Evolutionary conservation across 2,888 invertebrate genomes (phyloP).

Genomic region (Pammene aurita): DNA sequence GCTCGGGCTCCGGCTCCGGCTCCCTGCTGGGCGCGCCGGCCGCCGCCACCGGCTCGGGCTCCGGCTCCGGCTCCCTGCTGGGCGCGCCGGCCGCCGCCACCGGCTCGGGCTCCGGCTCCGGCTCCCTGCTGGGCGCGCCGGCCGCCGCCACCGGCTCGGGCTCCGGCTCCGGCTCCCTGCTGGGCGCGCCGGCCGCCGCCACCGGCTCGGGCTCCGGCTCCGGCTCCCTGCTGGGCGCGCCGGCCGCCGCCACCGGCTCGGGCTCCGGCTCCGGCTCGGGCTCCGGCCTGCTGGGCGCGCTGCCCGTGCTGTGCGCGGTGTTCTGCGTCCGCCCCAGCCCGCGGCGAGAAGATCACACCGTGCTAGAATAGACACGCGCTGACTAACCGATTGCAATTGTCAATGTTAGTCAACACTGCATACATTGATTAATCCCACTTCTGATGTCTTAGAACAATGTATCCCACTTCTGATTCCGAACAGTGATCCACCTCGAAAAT

Average conservation of each 20-base stretch:
- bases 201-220: constrained; percentile 47
- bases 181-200: constrained; percentile 66
- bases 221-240: too few relatives aligned
- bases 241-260: too few relatives aligned
- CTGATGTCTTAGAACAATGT: background rate
- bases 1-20: too few relatives aligned
- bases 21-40: constrained; percentile 55
- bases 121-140: constrained; percentile 63
- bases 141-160: constrained; percentile 73
- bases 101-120: too few relatives aligned
- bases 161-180: constrained; percentile 64
- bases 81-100: too few relatives aligned
- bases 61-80: too few relatives aligned
- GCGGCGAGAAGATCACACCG: constrained; percentile 50
- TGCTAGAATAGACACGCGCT: constrained; percentile 54
- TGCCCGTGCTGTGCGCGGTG: constrained; percentile 70
- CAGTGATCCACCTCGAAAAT: too few relatives aligned
- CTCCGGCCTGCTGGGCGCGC: constrained; percentile 68
- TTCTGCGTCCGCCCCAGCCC: constrained; percentile 65
- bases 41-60: constrained; percentile 57
- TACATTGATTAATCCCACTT: background rate
- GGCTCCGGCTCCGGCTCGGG: too few relatives aligned
- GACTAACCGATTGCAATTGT: background rate
- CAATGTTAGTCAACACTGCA: background rate
- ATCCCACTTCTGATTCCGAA: too few relatives aligned